phyloP scores from a whole-genome alignment of 2,888 invertebrate species.

The Auanema freiburgensis region DNA sequence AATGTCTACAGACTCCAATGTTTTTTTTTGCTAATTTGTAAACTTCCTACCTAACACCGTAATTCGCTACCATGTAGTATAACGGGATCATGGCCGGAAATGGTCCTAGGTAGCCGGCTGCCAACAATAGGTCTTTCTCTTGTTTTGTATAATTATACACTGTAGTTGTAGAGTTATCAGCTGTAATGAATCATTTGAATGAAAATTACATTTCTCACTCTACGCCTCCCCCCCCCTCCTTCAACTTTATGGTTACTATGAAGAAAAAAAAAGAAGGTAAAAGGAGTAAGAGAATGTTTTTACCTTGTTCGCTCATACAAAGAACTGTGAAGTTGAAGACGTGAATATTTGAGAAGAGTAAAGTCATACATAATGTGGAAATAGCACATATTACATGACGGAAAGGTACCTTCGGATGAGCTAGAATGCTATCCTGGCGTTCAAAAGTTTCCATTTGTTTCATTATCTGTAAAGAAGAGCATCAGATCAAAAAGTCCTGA shows the following conservation, averaged over 20 bases:
- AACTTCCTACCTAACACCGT: constrained; percentile 5
- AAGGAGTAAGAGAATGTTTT: too few species aligned
- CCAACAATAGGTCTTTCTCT: not conserved
- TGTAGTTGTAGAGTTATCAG: too few species aligned
- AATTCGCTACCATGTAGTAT: not conserved
- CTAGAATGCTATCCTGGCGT: constrained; percentile 2
- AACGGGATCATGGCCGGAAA: constrained; percentile 2
- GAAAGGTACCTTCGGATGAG: not conserved
- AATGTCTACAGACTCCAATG: too few species aligned
- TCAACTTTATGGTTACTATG: not conserved
- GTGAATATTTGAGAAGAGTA: constrained; percentile 30
- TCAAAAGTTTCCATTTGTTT: not conserved
- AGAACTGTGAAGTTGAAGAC: constrained; percentile 36
- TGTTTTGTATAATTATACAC: not conserved
- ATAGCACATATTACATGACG: constrained; percentile 30
- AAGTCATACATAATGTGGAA: constrained; percentile 25
- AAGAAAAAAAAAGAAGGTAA: not conserved
- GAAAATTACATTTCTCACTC: too few species aligned
- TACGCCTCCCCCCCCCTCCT: too few species aligned
- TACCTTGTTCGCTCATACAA: constrained; percentile 30
- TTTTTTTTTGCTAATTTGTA: too few species aligned
- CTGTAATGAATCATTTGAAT: too few species aligned
- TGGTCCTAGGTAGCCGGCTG: constrained; percentile 1
- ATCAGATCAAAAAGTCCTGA: too few species aligned
- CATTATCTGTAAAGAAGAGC: too few species aligned